Evolutionary conservation across 2,888 invertebrate species (phyloP).

Genomic region (Antheraea assamensis): DNA sequence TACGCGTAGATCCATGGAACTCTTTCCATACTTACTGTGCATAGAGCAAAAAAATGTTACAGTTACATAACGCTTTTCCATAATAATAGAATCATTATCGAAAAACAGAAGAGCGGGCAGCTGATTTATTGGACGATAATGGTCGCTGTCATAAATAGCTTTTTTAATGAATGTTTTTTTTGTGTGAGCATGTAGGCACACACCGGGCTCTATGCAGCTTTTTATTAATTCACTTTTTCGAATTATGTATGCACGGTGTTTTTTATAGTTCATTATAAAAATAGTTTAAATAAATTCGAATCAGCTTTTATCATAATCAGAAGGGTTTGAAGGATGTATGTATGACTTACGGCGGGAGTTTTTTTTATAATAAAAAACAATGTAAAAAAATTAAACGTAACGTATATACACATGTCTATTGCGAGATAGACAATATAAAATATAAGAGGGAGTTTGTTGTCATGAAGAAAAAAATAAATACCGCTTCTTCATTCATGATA

Average conservation of each 20-base stretch:
- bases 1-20: constrained; percentile 28
- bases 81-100: constrained; percentile 83
- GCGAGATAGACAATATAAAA: background rate
- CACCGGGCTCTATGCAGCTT: constrained; percentile 64
- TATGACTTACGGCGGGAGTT: background rate
- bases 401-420: background rate
- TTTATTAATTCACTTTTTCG: constrained; percentile 64
- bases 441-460: background rate
- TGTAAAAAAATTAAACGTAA: background rate
- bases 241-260: constrained; percentile 66
- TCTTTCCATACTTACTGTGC: constrained; percentile 49
- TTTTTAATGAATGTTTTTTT: constrained; percentile 76
- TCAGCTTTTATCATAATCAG: constrained; percentile 58
- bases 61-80: constrained; percentile 82
- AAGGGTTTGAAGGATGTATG: constrained; percentile 13
- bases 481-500: background rate
- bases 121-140: constrained; percentile 82
- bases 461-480: background rate
- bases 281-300: constrained; percentile 41
- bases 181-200: constrained; percentile 52
- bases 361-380: background rate
- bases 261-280: constrained; percentile 40
- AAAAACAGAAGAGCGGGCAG: constrained; percentile 82
- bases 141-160: constrained; percentile 81
- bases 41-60: constrained; percentile 71